Conservation (phyloP, 1,140 invertebrate species). For the Drosophila micromelanica region DNA sequence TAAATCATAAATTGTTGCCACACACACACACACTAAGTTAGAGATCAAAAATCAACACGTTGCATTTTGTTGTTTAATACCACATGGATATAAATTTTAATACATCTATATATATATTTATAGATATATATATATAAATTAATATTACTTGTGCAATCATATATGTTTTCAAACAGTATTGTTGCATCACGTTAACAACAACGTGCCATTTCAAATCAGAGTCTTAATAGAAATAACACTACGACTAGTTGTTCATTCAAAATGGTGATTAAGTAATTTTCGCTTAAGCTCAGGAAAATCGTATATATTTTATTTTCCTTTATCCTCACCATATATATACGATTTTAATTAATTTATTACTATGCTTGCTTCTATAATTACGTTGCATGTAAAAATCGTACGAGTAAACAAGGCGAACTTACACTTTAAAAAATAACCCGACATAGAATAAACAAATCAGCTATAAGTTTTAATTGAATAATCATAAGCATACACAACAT, state of each 20-base stretch:
- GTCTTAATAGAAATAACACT: conserved; percentile 10
- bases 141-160: not conserved
- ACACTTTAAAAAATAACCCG: not conserved
- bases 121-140: not conserved
- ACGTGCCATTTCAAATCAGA: conserved; percentile 58
- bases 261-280: conserved; percentile 54
- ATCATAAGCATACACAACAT: not conserved
- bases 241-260: not conserved
- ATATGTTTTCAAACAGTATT: not conserved
- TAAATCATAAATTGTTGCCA: conserved; percentile 1
- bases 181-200: conserved; percentile 2
- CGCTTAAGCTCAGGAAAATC: conserved; percentile 36
- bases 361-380: not conserved
- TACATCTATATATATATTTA: not conserved
- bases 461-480: not conserved
- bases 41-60: conserved; percentile 2
- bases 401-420: conserved; percentile 8
- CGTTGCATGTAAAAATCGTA: conserved; percentile 63
- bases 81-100: not conserved
- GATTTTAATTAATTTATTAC: conserved; percentile 32
- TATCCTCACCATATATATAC: conserved; percentile 33
- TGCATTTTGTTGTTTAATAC: conserved; percentile 1
- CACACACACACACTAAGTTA: not conserved
- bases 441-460: conserved; percentile 41
- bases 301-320: conserved; percentile 41